Base-by-base conservation (phyloP, 2,113 vertebrate species). In the Sterrhoptilus dennistouni region DNA sequence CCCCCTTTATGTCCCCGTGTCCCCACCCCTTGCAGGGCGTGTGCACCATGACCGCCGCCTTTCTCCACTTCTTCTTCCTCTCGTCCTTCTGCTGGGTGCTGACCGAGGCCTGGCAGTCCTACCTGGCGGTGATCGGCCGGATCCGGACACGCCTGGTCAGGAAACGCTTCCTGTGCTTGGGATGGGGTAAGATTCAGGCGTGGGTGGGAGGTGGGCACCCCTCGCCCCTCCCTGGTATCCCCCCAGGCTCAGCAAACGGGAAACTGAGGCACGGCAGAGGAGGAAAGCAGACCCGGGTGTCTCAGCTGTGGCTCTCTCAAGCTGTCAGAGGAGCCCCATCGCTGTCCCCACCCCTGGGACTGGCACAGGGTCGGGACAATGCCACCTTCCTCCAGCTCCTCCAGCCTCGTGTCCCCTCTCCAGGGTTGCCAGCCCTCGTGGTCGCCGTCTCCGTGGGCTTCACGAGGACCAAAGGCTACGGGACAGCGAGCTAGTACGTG, bases 31-130 rank as follows among this genome's bases (percentile, higher is more conserved):
- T 0, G 4, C 91, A 99, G 99, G 99, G 98, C 1, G 98, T 99
- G 42, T 99, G 99, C 97, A 99, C 99, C 94, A 98, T 99, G 98
- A 99, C 99, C 1, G 99, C 99, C 3, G 99, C 99, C 91, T 99
- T 99, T 97, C 98, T 99, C 92, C 99, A 99, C 97, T 99, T 99
- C 98, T 99, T 99, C 98, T 99, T 99, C 98, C 98, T 99, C 97
- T 99, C 99, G 2, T 99, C 99, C 72, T 99, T 99, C 98, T 99
- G 99, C 98, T 99, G 99, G 99, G 99, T 99, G 97, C 98, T 99
- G 96, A 99, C 99, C 0, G 99, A 99, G 97, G 99, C 99, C 61
- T 99, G 99, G 99, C 99, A 99, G 97, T 99, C 99, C 95, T 99
- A 99, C 97, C 98, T 99, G 97, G 99, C 99, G 6, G 99, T 99